phyloP scores from a whole-genome alignment of 2,888 invertebrate species.

The Nasonovia ribisnigri region DNA sequence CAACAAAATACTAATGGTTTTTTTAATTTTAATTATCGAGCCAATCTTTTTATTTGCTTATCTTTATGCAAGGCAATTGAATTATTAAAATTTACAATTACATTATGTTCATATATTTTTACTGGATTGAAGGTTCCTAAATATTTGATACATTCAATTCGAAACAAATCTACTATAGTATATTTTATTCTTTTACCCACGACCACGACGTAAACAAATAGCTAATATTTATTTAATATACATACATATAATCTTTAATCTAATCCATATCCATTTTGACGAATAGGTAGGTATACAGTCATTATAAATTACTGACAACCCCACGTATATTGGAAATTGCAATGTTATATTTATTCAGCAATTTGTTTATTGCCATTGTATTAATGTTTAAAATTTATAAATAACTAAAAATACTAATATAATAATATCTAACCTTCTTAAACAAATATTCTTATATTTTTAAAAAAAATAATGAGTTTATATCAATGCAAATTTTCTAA shows the following conservation, averaged over 20 bases:
- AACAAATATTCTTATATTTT: neutral
- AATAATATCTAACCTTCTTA: neutral
- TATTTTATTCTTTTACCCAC: neutral
- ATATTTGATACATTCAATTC: conserved; percentile 44
- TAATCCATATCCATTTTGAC: neutral
- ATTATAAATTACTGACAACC: too few species aligned
- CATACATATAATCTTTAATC: neutral
- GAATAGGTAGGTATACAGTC: too few species aligned
- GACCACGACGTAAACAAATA: neutral
- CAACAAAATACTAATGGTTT: neutral
- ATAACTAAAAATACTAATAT: neutral
- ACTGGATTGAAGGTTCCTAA: neutral
- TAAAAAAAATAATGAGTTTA: neutral
- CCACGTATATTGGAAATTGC: neutral
- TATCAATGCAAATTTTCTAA: neutral
- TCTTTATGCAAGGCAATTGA: neutral
- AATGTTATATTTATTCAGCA: neutral
- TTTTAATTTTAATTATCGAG: conserved; percentile 8
- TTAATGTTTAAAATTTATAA: neutral
- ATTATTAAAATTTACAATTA: conserved; percentile 29
- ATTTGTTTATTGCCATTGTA: conserved; percentile 11
- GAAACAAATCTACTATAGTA: neutral
- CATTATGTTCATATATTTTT: neutral
- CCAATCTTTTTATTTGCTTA: neutral
- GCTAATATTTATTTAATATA: conserved; percentile 41